Conservation (phyloP, 64 coral and sea anemone genomes). For the Montipora foliosa region DNA sequence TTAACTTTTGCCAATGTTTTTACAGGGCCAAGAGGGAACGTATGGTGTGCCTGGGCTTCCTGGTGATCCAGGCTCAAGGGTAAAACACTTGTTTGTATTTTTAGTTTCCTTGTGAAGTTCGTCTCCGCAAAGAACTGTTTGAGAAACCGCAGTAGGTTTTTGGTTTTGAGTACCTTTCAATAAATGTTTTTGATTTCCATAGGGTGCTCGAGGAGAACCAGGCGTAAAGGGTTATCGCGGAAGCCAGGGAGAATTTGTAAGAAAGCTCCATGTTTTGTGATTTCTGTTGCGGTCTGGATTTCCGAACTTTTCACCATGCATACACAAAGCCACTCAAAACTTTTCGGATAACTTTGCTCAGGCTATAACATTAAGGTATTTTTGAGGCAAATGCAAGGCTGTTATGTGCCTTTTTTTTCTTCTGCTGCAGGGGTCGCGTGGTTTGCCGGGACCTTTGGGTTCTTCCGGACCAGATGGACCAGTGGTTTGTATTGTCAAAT, state of each 20-base stretch:
- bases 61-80: constrained; percentile 27
- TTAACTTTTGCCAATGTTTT: background rate
- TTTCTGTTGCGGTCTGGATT: background rate
- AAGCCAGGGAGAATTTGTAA: constrained; percentile 29
- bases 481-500: background rate
- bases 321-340: too few species aligned
- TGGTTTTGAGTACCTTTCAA: background rate
- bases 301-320: too few species aligned
- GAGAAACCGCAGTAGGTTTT: background rate
- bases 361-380: too few species aligned
- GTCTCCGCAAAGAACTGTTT: background rate
- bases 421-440: background rate
- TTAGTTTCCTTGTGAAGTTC: background rate
- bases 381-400: background rate
- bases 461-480: background rate
- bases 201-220: background rate
- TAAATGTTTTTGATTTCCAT: background rate
- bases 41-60: background rate
- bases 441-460: background rate
- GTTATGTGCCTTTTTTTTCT: background rate
- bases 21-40: constrained; percentile 5
- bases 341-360: too few species aligned
- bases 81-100: background rate
- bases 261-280: background rate
- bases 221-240: constrained; percentile 15